Conservation (phyloP, 2,888 invertebrate species). For the Elysia crispata region DNA sequence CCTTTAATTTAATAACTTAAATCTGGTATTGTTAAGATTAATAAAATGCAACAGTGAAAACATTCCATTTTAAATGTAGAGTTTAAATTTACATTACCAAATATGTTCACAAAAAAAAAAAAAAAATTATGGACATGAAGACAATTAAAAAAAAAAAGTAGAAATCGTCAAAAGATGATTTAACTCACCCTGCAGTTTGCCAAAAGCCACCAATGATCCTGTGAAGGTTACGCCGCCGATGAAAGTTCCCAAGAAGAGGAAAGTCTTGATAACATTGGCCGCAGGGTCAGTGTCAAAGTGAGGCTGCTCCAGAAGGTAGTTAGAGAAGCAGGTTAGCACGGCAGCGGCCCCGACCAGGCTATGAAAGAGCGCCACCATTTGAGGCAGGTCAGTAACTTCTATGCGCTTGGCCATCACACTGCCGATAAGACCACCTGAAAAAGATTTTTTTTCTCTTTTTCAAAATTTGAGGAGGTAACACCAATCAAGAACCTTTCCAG, state of each 20-base stretch:
- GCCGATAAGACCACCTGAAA: slow-evolving; percentile 84
- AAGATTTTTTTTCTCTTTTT: no score
- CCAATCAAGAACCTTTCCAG: no score
- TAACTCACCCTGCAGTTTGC: slow-evolving; percentile 85
- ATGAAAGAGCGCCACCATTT: slow-evolving; percentile 91
- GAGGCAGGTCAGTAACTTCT: slow-evolving; percentile 87
- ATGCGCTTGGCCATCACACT: slow-evolving; percentile 88
- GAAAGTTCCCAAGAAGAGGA: slow-evolving; percentile 91
- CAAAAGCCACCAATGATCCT: slow-evolving; percentile 92
- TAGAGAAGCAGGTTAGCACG: slow-evolving; percentile 89
- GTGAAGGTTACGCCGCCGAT: slow-evolving; percentile 94
- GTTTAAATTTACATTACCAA: no score
- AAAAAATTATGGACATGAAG: no score
- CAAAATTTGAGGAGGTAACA: no score
- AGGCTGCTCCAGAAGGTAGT: slow-evolving; percentile 90
- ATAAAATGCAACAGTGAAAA: no score
- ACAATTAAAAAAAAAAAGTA: no score
- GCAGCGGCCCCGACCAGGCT: slow-evolving; percentile 93
- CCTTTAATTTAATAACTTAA: no score
- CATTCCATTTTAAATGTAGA: no score
- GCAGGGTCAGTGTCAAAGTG: slow-evolving; percentile 88
- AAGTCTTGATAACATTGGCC: slow-evolving; percentile 86
- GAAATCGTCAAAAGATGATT: no score
- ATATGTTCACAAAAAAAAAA: no score
- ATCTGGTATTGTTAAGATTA: no score